Conservation (phyloP, 2,113 vertebrate genomes). For the Podocnemis expansa region DNA sequence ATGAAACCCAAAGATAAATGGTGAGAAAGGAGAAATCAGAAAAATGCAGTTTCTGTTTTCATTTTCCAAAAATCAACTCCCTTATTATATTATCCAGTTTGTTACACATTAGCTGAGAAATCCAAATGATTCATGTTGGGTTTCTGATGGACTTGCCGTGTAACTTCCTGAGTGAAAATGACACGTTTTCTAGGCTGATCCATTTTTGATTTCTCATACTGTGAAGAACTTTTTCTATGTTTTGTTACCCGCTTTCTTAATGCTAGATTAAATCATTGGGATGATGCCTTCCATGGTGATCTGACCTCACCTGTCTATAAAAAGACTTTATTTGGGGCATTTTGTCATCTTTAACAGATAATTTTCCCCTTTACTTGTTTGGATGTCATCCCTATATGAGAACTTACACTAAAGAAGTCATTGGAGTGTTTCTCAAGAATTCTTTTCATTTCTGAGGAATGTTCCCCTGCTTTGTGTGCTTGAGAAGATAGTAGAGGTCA, state of each 20-base stretch:
- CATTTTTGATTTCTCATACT: slow-evolving; percentile 2
- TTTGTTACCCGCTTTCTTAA: neutral
- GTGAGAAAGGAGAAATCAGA: neutral
- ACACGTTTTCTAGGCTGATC: neutral
- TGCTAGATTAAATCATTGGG: neutral
- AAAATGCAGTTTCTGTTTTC: neutral
- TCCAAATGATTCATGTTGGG: slow-evolving; percentile 20
- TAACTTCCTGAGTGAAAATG: neutral
- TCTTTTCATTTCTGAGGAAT: neutral
- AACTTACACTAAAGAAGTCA: neutral
- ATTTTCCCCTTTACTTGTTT: neutral
- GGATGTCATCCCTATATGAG: slow-evolving; percentile 17
- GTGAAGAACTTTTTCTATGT: neutral
- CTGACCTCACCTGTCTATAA: neutral
- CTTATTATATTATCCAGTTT: neutral
- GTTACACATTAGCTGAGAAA: neutral
- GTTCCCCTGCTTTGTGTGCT: neutral
- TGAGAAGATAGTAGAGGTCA: neutral
- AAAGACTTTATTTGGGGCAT: neutral
- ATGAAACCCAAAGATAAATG: neutral
- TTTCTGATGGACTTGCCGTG: slow-evolving; percentile 17
- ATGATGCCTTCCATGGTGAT: neutral
- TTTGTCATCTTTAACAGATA: neutral
- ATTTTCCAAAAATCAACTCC: neutral
- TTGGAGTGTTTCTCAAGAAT: neutral